Conservation (phyloP, 53 echinoderm and acorn worm genomes). For the Stichopus horrens region DNA sequence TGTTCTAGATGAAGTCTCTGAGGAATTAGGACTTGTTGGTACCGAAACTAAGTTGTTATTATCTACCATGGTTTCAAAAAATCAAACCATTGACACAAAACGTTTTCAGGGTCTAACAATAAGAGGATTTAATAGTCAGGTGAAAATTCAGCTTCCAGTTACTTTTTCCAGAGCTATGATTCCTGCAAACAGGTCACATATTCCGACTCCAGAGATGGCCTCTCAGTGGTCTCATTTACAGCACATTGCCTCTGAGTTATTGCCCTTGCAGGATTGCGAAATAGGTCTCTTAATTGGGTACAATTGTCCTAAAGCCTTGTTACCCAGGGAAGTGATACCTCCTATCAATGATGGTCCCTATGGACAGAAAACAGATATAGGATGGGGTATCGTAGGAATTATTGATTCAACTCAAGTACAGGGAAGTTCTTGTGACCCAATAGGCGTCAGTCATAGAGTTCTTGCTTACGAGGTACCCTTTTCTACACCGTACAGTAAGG, state of each 20-base stretch:
- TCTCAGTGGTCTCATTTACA: constrained; percentile 10
- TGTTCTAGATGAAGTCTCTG: constrained; percentile 39
- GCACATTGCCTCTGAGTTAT: not conserved
- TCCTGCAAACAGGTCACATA: not conserved
- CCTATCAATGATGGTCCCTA: constrained; percentile 46
- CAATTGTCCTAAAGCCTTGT: constrained; percentile 57
- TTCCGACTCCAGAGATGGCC: constrained; percentile 14
- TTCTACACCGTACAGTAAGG: too few relatives aligned
- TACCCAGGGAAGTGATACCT: constrained; percentile 46
- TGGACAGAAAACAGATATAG: constrained; percentile 27
- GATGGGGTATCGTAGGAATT: constrained; percentile 19
- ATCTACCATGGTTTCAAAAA: constrained; percentile 47
- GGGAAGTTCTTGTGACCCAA: too few relatives aligned
- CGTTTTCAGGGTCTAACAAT: not conserved
- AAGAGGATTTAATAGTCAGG: not conserved
- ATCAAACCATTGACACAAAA: not conserved
- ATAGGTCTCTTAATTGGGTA: constrained; percentile 55
- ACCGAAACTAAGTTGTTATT: constrained; percentile 32
- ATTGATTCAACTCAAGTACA: not conserved
- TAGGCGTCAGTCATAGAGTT: not conserved
- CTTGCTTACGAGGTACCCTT: not conserved
- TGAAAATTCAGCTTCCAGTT: not conserved
- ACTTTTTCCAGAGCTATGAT: constrained; percentile 5
- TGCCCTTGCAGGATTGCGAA: constrained; percentile 38
- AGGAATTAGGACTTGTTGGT: constrained; percentile 28